These are phyloP conservation scores for Ips nitidus DNA, from an alignment of 1,140 invertebrate genomes.

Conservation along the genomic window DNA sequence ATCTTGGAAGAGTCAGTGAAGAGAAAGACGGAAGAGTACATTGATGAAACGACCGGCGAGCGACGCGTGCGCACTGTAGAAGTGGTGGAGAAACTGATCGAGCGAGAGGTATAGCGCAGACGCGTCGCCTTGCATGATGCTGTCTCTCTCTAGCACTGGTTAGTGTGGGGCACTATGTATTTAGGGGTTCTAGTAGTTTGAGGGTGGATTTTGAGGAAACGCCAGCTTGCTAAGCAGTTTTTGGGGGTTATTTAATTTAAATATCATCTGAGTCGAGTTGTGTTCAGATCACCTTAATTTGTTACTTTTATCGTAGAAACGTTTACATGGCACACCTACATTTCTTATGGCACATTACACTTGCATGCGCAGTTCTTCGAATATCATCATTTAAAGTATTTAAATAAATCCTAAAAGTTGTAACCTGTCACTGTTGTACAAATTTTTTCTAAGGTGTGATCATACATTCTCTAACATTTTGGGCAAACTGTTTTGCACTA, in stretches of 20 bases:
- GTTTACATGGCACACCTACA: too few species aligned
- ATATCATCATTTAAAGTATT: too few species aligned
- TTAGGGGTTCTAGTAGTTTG: conserved; percentile 10
- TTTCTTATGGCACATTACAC: too few species aligned
- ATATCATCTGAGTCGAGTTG: too few species aligned
- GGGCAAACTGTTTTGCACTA: too few species aligned
- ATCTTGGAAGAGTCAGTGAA: conserved; percentile 86
- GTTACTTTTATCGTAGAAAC: too few species aligned
- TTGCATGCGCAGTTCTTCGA: too few species aligned
- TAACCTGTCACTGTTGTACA: too few species aligned
- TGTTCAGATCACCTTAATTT: too few species aligned
- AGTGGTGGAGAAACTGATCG: conserved; percentile 92
- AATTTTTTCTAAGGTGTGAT: too few species aligned
- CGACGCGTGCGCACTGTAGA: conserved; percentile 84
- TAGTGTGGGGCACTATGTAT: conserved; percentile 35
- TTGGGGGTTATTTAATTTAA: background rate
- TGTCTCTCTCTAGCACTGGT: conserved; percentile 36
- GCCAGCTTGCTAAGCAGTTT: conserved; percentile 16
- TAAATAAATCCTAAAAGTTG: too few species aligned
- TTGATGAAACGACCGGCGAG: conserved; percentile 82
- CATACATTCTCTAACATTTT: too few species aligned
- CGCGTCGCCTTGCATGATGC: conserved; percentile 42
- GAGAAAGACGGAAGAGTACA: conserved; percentile 82
- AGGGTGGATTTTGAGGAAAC: conserved; percentile 11
- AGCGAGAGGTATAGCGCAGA: conserved; percentile 79